Evolutionary conservation across 92 coral and sea anemone genomes (phyloP).

Genomic region (Parazoanthus swiftii): DNA sequence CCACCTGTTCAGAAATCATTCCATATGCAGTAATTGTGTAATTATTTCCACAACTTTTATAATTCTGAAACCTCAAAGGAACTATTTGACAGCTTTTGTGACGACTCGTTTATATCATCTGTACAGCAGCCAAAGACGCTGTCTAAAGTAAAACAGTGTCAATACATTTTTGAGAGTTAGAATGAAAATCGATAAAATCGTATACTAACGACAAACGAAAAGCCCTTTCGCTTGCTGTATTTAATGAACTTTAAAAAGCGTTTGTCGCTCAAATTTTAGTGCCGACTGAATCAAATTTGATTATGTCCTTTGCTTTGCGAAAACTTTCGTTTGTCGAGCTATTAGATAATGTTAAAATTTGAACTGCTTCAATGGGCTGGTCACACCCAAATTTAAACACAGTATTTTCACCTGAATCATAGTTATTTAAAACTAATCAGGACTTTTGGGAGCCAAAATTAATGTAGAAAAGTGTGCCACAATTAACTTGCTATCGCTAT

Average conservation of each 20-base stretch:
- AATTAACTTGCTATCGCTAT: neutral
- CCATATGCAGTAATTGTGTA: neutral
- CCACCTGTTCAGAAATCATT: conserved; percentile 37
- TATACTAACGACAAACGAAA: neutral
- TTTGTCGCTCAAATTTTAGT: neutral
- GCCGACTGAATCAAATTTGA: neutral
- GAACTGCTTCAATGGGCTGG: neutral
- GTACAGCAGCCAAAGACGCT: neutral
- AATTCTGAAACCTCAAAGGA: conserved; percentile 11
- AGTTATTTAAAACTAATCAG: neutral
- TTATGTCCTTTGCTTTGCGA: neutral
- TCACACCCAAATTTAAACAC: conserved; percentile 2
- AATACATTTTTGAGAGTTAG: neutral
- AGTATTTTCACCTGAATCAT: neutral
- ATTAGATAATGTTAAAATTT: neutral
- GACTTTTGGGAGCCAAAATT: neutral
- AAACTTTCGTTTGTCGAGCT: neutral
- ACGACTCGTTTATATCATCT: neutral
- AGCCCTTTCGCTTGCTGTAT: neutral
- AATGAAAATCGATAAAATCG: neutral
- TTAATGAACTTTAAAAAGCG: neutral
- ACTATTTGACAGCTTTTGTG: conserved; percentile 13
- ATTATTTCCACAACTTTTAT: conserved; percentile 1
- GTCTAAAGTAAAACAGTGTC: neutral
- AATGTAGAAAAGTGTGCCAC: neutral